Evolutionary conservation across 2,113 vertebrate genomes (phyloP), one percentile per base, ranked within the genome.

Genomic region (Rhadina sibilatrix): DNA sequence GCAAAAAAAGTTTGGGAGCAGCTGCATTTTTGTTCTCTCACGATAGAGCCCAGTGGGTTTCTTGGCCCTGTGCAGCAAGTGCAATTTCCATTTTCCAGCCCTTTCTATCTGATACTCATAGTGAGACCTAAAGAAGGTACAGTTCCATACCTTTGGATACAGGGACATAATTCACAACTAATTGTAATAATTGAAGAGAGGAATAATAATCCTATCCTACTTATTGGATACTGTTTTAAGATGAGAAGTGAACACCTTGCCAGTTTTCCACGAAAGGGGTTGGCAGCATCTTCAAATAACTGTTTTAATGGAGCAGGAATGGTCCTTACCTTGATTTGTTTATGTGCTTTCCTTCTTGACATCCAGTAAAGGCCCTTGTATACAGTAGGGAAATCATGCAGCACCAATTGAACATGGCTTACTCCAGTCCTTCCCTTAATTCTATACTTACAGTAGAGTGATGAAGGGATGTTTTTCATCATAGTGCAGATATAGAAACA

Each of bases 71-170:
- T 8, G 27, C 27, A 13, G 25, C 22, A 42, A 6, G 20, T 30
- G 46, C 21, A 3, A 0, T 17, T 28, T 65, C 13, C 2, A 2
- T 38, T 52, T 56, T 49, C 10, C 11, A 31, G 30, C 11, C 12
- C 11, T 2, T 7, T 6, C 6, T 33, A 10, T 35, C 3, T 6
- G 2, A 1, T 12, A 19, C 7, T 46, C 5, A 5, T 0, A 0
- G 16, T 13, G 22, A 54, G 35, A 37, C 11, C 8, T n/a, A 16
- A 15, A 83, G 20, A 14, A 38, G 60, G 14, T 53, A 24, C 12
- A 47, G 1, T 9, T 44, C 7, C 2, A 2, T 71, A 12, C 12
- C 9, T 65, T 31, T 50, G 13, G 65, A 23, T 24, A 38, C 4
- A 56, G 40, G 10, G 23, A 21, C 15, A 53, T 72, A 2, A 11